These are phyloP conservation scores for Corydoras maculifer DNA, from an alignment of 2,113 vertebrate genomes.

Conservation along the genomic window DNA sequence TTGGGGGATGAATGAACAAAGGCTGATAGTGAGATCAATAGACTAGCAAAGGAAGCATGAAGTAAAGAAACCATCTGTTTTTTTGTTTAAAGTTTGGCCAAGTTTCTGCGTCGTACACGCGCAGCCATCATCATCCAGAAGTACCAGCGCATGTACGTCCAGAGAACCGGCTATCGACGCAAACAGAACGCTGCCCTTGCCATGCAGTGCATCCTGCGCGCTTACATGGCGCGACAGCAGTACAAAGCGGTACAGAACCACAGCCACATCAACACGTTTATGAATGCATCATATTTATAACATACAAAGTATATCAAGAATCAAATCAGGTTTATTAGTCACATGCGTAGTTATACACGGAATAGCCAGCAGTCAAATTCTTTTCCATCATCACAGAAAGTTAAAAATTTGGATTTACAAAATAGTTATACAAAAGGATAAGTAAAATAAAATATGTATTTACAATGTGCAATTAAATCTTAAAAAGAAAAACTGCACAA, in stretches of 20 bases:
- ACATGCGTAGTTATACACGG: too few species aligned
- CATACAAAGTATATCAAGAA: too few species aligned
- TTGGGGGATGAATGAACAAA: neutral
- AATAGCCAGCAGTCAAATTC: too few species aligned
- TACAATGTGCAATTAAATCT: too few species aligned
- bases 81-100: slow-evolving; percentile 70
- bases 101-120: slow-evolving; percentile 81
- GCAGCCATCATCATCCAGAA: slow-evolving; percentile 88
- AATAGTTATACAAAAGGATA: too few species aligned
- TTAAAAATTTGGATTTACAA: too few species aligned
- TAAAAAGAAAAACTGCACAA: too few species aligned
- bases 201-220: slow-evolving; percentile 85
- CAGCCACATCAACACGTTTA: slow-evolving; percentile 14
- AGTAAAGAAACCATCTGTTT: neutral
- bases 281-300: too few species aligned
- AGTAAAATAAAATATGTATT: too few species aligned
- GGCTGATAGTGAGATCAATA: neutral
- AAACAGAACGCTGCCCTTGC: slow-evolving; percentile 72
- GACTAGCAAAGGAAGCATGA: neutral
- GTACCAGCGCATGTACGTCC: slow-evolving; percentile 82
- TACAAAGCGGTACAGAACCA: slow-evolving; percentile 75
- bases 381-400: too few species aligned
- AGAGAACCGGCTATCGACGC: slow-evolving; percentile 69
- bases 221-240: slow-evolving; percentile 80
- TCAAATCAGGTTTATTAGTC: too few species aligned